Evolutionary conservation across 2,888 invertebrate genomes (phyloP), one percentile per base, ranked within the genome.

Genomic region (Apomyelois bistriatella): DNA sequence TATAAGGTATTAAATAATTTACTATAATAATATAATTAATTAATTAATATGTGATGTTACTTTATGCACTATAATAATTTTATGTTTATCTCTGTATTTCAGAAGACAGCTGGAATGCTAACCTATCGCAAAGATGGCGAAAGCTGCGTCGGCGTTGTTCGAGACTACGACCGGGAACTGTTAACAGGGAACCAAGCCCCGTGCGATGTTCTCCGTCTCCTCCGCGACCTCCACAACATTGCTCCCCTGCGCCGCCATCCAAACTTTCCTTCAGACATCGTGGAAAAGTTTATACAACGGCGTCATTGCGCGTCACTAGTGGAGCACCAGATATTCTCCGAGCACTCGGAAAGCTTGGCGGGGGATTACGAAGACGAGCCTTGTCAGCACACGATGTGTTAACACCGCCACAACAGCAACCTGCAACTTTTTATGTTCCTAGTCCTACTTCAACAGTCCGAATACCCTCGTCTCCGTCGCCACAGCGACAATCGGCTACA

Each of bases 31-130:
- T n/a, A n/a, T n/a, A n/a, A n/a, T n/a, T n/a, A n/a, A n/a, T 22
- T 22, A 22, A 3, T 22, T 22, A 22, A 3, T 5, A 22, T 3
- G 22, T 22, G 2, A 5, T 22, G 2, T 2, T 22, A 22, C 22
- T 22, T 22, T 22, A 22, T 5, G 5, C 22, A 22, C 2, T 22
- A 5, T 22, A 22, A 5, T 22, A 22, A 22, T 22, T 22, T 22
- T 32, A 49, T 51, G 53, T 15, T 56, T 51, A 6, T 32, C 8
- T 10, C 22, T 38, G 37, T 46, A 60, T 92, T 91, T 64, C 92
- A 94, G 94, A 94, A 78, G 91, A 94, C 74, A 92, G 93, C 70
- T 94, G 94, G 94, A 94, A 94, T 77, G 94, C 94, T 61, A 94
- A 94, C 72, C 91, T 95, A 61, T 94, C 94, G 48, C 94, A 95